Conservation (phyloP, 2,797 vertebrate genomes). For the Neoniphon sammara region DNA sequence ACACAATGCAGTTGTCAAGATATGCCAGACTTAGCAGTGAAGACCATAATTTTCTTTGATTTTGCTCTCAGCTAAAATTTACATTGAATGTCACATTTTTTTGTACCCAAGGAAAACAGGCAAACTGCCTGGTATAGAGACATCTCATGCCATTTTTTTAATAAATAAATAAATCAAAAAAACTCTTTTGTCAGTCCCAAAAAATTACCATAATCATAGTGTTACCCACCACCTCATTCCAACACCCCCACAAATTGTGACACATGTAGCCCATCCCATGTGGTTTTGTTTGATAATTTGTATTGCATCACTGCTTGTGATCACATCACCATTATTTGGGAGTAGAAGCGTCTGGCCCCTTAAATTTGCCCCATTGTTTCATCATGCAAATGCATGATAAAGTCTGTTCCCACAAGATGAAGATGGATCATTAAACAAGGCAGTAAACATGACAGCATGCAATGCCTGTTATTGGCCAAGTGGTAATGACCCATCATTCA, state of each 20-base stretch:
- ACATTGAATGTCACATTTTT: neutral
- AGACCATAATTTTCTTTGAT: neutral
- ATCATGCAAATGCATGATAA: slow-evolving; percentile 45
- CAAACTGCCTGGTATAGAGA: neutral
- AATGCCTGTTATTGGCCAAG: slow-evolving; percentile 36
- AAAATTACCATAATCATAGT: slow-evolving; percentile 11
- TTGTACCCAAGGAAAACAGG: neutral
- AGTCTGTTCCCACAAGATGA: slow-evolving; percentile 52
- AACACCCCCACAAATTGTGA: slow-evolving; percentile 11
- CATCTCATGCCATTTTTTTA: neutral
- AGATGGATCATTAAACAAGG: slow-evolving; percentile 59
- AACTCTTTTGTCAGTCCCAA: neutral
- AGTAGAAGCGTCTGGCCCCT: slow-evolving; percentile 42
- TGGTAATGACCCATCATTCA: slow-evolving; percentile 57
- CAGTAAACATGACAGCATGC: slow-evolving; percentile 59
- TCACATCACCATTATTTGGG: slow-evolving; percentile 31
- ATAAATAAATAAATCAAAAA: neutral
- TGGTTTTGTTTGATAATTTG: slow-evolving; percentile 26
- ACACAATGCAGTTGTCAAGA: too few species aligned
- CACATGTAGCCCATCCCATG: slow-evolving; percentile 27
- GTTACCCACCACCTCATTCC: neutral
- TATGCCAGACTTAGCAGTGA: too few species aligned
- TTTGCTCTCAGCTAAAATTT: neutral
- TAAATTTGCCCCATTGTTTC: slow-evolving; percentile 45
- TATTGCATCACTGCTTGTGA: slow-evolving; percentile 38